Evolutionary conservation across 2,113 vertebrate species (phyloP), one percentile per base, ranked within the genome.

Genomic region (Meleagris gallopavo): DNA sequence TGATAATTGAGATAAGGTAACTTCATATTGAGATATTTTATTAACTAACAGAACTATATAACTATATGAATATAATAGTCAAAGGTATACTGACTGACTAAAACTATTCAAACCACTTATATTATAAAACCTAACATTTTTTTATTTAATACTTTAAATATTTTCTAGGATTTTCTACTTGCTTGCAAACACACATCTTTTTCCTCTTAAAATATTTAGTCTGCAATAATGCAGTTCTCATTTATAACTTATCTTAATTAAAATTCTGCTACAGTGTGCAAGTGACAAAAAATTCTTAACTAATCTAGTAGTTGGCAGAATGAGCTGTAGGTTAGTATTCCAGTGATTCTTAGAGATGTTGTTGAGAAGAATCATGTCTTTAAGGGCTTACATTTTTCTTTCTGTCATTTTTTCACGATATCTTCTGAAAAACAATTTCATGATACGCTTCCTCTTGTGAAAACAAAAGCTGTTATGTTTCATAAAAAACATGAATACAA

Each of bases 131-230:
- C 72, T 60, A 55, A 32, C 12, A 40, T 18, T 34, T 57, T 91
- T 87, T 82, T 36, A 86, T 65, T 22, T 20, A 57, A n/a, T 57
- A 89, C 75, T 13, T 61, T 46, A 30, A 38, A 36, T 76, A 78
- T 72, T 29, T 43, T 92, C 67, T 75, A 74, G 43, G 45, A 40
- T 65, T 54, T 64, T 67, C n/a, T 80, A 57, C 58, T 93, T 93
- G 81, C 50, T 69, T 89, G 48, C 96, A 61, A 61, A 72, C 96
- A 83, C 58, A 89, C 50, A 92, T 94, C 87, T 75, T 76, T 72
- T 94, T 86, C 65, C 78, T 83, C 78, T 61, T 95, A 90, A 96
- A 97, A 93, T 94, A 92, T 72, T 96, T 95, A 83, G 70, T 82
- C 65, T 92, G 64, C 79, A 96, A 79, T 94, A 71, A 94, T 73